Evolutionary conservation across 2,797 vertebrate genomes (phyloP).

Genomic region (Halcyon leucocephala): DNA sequence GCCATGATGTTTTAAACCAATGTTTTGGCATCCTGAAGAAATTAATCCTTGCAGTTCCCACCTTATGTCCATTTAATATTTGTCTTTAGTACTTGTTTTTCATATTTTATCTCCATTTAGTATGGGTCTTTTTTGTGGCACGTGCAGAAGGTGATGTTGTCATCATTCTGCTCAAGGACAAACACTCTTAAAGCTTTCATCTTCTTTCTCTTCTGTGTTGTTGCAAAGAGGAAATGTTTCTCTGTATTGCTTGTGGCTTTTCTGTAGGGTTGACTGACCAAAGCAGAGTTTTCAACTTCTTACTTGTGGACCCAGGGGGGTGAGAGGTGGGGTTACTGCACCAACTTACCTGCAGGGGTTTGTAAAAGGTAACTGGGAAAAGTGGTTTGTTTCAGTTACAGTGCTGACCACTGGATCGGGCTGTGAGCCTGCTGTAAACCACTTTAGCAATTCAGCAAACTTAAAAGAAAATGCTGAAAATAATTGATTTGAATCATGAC

Average conservation of each 20-base stretch:
- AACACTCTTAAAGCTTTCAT: not conserved
- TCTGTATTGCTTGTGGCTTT: not conserved
- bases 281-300: not conserved
- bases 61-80: not conserved
- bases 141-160: not conserved
- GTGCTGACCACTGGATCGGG: not conserved
- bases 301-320: accelerated
- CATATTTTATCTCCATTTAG: not conserved
- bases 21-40: not conserved
- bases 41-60: not conserved
- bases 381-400: not conserved
- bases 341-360: not conserved
- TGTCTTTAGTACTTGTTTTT: not conserved
- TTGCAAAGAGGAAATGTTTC: not conserved
- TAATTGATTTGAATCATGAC: not conserved
- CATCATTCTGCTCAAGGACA: not conserved
- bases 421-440: not conserved
- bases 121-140: not conserved
- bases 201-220: not conserved
- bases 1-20: not conserved
- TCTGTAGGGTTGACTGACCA: not conserved
- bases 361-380: not conserved
- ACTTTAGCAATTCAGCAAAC: not conserved
- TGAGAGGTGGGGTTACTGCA: not conserved
- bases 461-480: not conserved